Conservation (phyloP, 2,113 vertebrate genomes). For the Heterochromis multidens region DNA sequence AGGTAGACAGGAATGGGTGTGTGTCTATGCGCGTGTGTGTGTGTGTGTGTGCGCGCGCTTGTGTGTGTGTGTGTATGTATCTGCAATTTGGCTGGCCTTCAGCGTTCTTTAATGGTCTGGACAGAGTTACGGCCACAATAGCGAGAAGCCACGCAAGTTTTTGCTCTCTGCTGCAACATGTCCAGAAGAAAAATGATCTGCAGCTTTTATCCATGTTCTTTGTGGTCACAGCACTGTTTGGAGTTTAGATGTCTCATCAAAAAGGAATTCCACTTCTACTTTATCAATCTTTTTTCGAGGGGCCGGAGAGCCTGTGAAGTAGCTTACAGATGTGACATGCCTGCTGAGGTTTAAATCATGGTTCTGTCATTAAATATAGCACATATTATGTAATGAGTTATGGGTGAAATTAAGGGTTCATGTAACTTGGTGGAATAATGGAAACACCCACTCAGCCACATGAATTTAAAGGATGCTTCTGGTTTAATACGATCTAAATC, state of each 20-base stretch:
- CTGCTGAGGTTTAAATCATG: background rate
- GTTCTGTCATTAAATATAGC: slow-evolving; percentile 2
- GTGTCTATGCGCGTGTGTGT: background rate
- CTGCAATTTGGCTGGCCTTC: slow-evolving; percentile 13
- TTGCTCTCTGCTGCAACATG: slow-evolving; percentile 28
- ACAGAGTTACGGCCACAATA: slow-evolving; percentile 60
- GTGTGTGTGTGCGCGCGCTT: background rate
- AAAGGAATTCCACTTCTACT: slow-evolving; percentile 64
- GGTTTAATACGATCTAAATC: background rate
- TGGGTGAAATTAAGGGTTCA: slow-evolving; percentile 5
- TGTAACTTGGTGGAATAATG: background rate
- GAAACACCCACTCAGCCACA: background rate
- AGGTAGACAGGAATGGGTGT: background rate
- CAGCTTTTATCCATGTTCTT: slow-evolving; percentile 63
- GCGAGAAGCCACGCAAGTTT: slow-evolving; percentile 55
- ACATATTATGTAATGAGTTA: slow-evolving; percentile 6
- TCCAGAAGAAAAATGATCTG: slow-evolving; percentile 59
- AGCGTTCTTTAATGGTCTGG: slow-evolving; percentile 33
- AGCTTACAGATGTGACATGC: slow-evolving; percentile 44
- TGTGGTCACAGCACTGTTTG: slow-evolving; percentile 56
- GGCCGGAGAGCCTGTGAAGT: slow-evolving; percentile 12
- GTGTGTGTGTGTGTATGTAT: background rate
- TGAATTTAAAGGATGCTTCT: background rate
- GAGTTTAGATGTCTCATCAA: slow-evolving; percentile 62
- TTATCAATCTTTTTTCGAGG: slow-evolving; percentile 50